Evolutionary conservation across 2,888 invertebrate species (phyloP).

Genomic region (Rutpela maculata): DNA sequence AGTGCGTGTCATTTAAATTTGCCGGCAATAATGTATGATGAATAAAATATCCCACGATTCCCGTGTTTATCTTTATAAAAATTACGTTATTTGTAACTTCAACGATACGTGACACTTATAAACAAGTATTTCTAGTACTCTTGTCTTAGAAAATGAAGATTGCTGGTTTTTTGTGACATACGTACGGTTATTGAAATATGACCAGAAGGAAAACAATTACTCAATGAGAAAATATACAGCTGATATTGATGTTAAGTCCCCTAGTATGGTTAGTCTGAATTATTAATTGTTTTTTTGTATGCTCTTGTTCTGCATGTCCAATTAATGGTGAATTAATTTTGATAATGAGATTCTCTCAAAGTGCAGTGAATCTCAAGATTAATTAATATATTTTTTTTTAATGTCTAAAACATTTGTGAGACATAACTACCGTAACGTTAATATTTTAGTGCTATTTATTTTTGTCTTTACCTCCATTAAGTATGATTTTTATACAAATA

Average conservation of each 20-base stretch:
- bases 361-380: too few species aligned
- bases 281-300: too few species aligned
- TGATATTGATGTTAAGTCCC: background rate
- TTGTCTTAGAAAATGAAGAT: background rate
- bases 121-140: background rate
- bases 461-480: too few species aligned
- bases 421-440: too few species aligned
- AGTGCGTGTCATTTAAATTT: background rate
- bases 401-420: too few species aligned
- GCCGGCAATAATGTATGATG: slow-evolving; percentile 7
- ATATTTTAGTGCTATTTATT: too few species aligned
- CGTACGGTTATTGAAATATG: background rate
- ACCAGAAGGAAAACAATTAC: background rate
- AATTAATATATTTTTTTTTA: too few species aligned
- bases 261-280: background rate
- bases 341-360: too few species aligned
- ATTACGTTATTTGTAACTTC: slow-evolving; percentile 7
- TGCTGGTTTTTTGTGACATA: background rate
- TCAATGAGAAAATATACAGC: background rate
- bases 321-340: too few species aligned
- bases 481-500: too few species aligned
- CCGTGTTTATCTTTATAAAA: background rate
- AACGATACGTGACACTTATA: background rate
- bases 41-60: slow-evolving; percentile 7
- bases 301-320: too few species aligned